Conservation (phyloP, 2,113 vertebrate genomes). For the Thamnaconus septentrionalis region DNA sequence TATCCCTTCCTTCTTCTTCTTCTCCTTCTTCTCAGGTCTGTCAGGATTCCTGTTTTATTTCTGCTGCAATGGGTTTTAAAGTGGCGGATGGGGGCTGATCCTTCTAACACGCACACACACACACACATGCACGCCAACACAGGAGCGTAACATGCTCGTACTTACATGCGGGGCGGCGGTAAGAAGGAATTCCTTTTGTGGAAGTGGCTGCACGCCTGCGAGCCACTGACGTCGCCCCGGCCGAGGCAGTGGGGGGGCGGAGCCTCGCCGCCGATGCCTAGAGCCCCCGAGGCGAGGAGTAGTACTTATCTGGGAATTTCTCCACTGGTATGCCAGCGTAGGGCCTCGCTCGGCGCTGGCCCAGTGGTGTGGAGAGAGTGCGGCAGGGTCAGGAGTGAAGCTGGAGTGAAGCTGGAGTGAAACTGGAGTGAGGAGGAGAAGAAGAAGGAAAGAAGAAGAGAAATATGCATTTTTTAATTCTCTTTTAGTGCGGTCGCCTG, state of each 20-base stretch:
- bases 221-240: slow-evolving; percentile 57
- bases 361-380: slow-evolving; percentile 42
- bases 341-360: slow-evolving; percentile 41
- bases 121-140: slow-evolving; percentile 12
- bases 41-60: too few relatives aligned
- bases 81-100: slow-evolving; percentile 3
- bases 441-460: too few relatives aligned
- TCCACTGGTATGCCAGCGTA: slow-evolving; percentile 69
- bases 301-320: slow-evolving; percentile 81
- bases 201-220: slow-evolving; percentile 68
- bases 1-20: too few relatives aligned
- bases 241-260: slow-evolving; percentile 33
- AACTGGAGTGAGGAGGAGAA: too few relatives aligned
- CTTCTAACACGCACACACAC: slow-evolving; percentile 12
- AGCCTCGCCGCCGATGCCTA: slow-evolving; percentile 57
- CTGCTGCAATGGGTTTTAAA: too few relatives aligned
- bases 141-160: slow-evolving; percentile 55
- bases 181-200: slow-evolving; percentile 86
- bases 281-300: slow-evolving; percentile 68
- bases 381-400: too few relatives aligned
- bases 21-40: too few relatives aligned
- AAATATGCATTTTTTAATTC: too few relatives aligned
- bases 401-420: too few relatives aligned
- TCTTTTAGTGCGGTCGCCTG: too few relatives aligned
- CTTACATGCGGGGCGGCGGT: slow-evolving; percentile 54